Base-by-base conservation (phyloP, 37 sponge, comb jelly and placozoan species). In the Cladorhizidae sp. region DNA sequence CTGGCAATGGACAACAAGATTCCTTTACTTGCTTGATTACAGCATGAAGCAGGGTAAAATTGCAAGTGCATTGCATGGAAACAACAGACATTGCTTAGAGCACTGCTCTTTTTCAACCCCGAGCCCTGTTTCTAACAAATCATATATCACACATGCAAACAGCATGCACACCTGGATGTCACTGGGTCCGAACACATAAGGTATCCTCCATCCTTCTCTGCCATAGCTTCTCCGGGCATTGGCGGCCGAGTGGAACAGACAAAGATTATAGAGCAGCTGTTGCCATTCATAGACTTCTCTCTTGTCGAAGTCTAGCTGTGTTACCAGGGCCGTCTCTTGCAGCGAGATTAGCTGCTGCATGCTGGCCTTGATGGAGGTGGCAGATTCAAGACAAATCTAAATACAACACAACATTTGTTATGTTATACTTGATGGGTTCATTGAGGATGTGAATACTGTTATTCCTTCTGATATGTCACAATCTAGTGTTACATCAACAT, bases 381-480 rank as follows among this genome's bases (percentile, higher is more conserved):
- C 86, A 23, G 81, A 77, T 38, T 90, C 91, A 69, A 89, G 56
- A 11, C 76, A 70, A 18, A 88, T 51, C 86, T 86, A 50, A n/a
- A 51, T 1, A 76, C n/a, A 8, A 35, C 33, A 79, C n/a, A 26
- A 12, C 29, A 54, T 17, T 41, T 51, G 8, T 40, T 42, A 17
- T 43, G 15, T 42, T 72, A 72, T 45, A 3, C 6, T 42, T 14
- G 2, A 25, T 26, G 26, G 1, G 20, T 29, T 7, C 20, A 23
- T 17, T 59, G 12, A 17, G 55, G 55, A 17, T n/a, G n/a, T n/a
- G n/a, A n/a, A n/a, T n/a, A n/a, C n/a, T n/a, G n/a, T n/a, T n/a
- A n/a, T n/a, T n/a, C n/a, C n/a, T n/a, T n/a, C n/a, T n/a, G n/a
- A n/a, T n/a, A n/a, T n/a, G n/a, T n/a, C n/a, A n/a, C n/a, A n/a